Evolutionary conservation across 1,140 invertebrate species (phyloP).

Genomic region (Apis laboriosa): DNA sequence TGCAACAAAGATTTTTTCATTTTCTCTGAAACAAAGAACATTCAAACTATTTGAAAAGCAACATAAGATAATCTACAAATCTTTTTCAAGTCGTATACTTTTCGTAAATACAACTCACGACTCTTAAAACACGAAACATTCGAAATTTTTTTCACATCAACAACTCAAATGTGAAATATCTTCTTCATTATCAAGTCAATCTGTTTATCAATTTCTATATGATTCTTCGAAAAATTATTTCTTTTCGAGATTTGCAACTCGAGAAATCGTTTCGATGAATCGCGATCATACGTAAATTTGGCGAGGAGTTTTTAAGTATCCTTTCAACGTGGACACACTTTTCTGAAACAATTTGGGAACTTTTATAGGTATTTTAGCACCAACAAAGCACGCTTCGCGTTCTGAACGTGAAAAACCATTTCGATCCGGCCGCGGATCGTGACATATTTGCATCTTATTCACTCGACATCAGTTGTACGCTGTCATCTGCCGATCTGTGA

Average conservation of each 20-base stretch:
- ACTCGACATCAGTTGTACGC: slow-evolving; percentile 80
- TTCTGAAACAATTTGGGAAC: neutral
- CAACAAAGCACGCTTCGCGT: slow-evolving; percentile 11
- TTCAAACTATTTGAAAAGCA: too few relatives aligned
- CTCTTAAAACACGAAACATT: neutral
- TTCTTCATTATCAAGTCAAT: neutral
- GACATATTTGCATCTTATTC: slow-evolving; percentile 65
- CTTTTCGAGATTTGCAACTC: neutral
- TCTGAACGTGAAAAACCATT: slow-evolving; percentile 36
- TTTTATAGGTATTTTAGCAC: neutral
- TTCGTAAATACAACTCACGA: neutral
- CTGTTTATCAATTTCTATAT: neutral
- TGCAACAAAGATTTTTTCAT: too few relatives aligned
- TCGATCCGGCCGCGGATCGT: slow-evolving; percentile 9
- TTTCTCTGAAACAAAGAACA: neutral
- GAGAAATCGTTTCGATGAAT: neutral
- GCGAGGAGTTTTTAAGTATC: slow-evolving; percentile 3
- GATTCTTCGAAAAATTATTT: neutral
- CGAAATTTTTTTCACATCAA: neutral
- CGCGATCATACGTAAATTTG: neutral
- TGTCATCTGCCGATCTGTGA: slow-evolving; percentile 80
- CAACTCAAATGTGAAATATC: too few relatives aligned
- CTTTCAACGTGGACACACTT: neutral
- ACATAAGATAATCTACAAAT: neutral
- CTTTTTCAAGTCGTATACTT: neutral